Percentiles rank a stretch among this genome's conserved stretches.
Evolutionary conservation across 1,140 invertebrate species (phyloP).

Genomic region (Drosophila guanche): DNA sequence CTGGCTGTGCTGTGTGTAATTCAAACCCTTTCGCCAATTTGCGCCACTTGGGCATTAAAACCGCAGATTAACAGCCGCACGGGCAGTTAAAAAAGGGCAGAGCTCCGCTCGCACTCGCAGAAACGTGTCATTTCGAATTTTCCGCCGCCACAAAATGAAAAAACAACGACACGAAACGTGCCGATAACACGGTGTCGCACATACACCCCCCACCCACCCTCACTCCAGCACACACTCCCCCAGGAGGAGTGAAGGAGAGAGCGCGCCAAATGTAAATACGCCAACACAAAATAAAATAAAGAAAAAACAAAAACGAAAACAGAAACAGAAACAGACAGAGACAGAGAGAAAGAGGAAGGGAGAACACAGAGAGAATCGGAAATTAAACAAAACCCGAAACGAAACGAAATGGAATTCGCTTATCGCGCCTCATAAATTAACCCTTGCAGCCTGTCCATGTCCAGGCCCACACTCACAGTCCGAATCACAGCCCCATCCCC

Average conservation of each 20-base stretch:
- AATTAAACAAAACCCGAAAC: slow-evolving; percentile 73
- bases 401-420: slow-evolving; percentile 81
- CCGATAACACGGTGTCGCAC: slow-evolving; percentile 79
- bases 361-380: slow-evolving; percentile 72
- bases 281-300: slow-evolving; percentile 40
- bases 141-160: slow-evolving; percentile 52
- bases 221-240: not conserved
- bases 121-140: slow-evolving; percentile 80
- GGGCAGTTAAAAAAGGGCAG: slow-evolving; percentile 68
- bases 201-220: slow-evolving; percentile 27
- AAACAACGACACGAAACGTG: slow-evolving; percentile 70
- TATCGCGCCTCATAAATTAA: slow-evolving; percentile 82
- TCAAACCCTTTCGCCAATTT: slow-evolving; percentile 80
- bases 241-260: slow-evolving; percentile 9
- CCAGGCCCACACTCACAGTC: slow-evolving; percentile 1
- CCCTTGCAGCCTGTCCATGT: slow-evolving; percentile 70
- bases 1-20: slow-evolving; percentile 43
- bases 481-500: slow-evolving; percentile 1
- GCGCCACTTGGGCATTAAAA: slow-evolving; percentile 78
- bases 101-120: slow-evolving; percentile 39
- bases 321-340: slow-evolving; percentile 28
- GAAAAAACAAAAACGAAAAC: slow-evolving; percentile 49
- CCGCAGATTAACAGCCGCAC: slow-evolving; percentile 78
- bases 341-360: not conserved
- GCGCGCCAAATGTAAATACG: slow-evolving; percentile 63